phyloP scores from a whole-genome alignment of 2,113 vertebrate species.

The Odobenus rosmarus region DNA sequence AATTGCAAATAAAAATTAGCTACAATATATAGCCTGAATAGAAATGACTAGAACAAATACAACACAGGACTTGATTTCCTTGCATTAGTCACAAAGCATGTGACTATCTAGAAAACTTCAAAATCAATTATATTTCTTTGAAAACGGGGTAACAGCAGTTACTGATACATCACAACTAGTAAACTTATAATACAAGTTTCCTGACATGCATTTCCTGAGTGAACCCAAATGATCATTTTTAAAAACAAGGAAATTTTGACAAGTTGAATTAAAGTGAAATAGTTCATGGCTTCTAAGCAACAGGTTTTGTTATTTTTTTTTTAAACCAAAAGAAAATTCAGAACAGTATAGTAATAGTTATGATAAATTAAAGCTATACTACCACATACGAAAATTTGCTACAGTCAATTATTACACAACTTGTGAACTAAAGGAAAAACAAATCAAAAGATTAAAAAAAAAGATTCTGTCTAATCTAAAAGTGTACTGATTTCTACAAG shows the following conservation, averaged over 20 bases:
- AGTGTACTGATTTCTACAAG: constrained; percentile 66
- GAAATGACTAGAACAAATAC: constrained; percentile 87
- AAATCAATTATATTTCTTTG: constrained; percentile 84
- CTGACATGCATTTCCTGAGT: constrained; percentile 90
- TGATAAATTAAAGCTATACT: constrained; percentile 83
- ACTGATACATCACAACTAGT: constrained; percentile 84
- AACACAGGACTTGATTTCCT: constrained; percentile 84
- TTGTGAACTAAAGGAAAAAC: constrained; percentile 60
- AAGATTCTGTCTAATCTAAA: constrained; percentile 69
- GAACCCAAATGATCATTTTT: constrained; percentile 86
- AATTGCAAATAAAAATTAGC: constrained; percentile 91
- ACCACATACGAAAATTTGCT: constrained; percentile 80
- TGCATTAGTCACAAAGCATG: constrained; percentile 84
- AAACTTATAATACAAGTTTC: constrained; percentile 86
- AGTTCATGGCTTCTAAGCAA: constrained; percentile 83
- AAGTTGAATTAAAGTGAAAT: constrained; percentile 84
- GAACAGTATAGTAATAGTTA: constrained; percentile 71
- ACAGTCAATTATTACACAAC: constrained; percentile 77
- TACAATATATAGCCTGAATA: constrained; percentile 87
- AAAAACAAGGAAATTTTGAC: constrained; percentile 83
- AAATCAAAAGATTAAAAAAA: constrained; percentile 62
- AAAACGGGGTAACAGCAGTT: constrained; percentile 87
- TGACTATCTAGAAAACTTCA: constrained; percentile 83
- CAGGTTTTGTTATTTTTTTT: constrained; percentile 69
- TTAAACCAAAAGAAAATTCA: constrained; percentile 72